Conservation (phyloP, 2,888 invertebrate genomes). For the Coenonympha arcania region DNA sequence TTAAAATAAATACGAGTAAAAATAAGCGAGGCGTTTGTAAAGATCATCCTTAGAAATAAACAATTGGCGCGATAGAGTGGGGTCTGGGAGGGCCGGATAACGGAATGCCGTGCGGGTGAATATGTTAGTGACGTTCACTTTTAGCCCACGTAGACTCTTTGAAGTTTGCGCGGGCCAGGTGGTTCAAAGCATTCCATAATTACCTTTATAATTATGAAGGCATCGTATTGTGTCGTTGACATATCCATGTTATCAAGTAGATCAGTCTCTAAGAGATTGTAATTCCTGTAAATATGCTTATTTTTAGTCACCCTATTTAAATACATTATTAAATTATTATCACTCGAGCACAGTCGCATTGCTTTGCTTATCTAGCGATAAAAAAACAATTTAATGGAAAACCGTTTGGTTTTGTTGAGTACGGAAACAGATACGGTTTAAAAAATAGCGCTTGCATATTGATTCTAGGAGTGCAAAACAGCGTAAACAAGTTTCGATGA, state of each 20-base stretch:
- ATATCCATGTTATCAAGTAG: not conserved
- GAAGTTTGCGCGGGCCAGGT: conserved; percentile 12
- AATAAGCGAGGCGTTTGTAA: conserved; percentile 40
- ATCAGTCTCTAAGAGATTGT: too few species aligned
- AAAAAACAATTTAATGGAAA: conserved; percentile 14
- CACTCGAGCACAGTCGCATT: not conserved
- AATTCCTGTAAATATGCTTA: too few species aligned
- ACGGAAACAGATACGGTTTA: conserved; percentile 16
- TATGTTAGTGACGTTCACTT: conserved; percentile 57
- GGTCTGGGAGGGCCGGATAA: conserved; percentile 50
- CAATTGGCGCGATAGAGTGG: conserved; percentile 41
- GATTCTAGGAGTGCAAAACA: too few species aligned
- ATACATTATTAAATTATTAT: too few species aligned
- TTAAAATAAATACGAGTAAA: too few species aligned
- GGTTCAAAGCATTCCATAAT: conserved; percentile 15
- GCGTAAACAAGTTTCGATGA: too few species aligned
- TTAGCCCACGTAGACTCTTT: conserved; percentile 42
- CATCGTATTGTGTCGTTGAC: not conserved
- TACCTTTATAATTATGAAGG: conserved; percentile 20
- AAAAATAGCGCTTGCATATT: conserved; percentile 20
- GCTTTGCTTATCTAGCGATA: not conserved
- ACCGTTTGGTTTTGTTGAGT: conserved; percentile 19
- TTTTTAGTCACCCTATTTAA: too few species aligned
- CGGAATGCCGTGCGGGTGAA: conserved; percentile 52
- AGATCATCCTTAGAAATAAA: conserved; percentile 60